phyloP scores from a whole-genome alignment of 2,797 vertebrate species.

The Enteromius thamalakanensis region DNA sequence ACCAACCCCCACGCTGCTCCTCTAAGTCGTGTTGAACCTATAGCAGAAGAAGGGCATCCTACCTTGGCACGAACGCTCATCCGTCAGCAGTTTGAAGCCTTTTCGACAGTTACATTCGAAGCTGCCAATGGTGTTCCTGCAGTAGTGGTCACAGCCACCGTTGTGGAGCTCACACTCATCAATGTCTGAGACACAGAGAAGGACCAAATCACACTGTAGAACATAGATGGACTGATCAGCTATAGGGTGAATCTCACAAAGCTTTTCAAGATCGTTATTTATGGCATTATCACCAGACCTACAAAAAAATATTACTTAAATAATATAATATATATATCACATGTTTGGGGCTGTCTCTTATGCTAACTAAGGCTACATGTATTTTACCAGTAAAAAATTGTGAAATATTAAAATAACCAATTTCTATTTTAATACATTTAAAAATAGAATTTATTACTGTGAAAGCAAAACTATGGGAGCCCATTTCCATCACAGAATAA shows the following conservation, averaged over 20 bases:
- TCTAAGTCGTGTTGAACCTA: neutral
- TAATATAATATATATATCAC: neutral
- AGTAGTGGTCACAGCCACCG: conserved; percentile 95
- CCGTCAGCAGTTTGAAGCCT: conserved; percentile 96
- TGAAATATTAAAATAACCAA: too few relatives aligned
- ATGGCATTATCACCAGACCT: neutral
- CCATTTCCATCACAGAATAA: too few relatives aligned
- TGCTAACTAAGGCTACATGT: neutral
- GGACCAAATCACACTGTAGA: conserved; percentile 33
- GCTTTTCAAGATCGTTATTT: neutral
- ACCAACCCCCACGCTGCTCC: conserved; percentile 25
- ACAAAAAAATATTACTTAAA: neutral
- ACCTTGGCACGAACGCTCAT: conserved; percentile 98
- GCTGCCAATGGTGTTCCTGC: conserved; percentile 96
- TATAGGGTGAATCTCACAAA: neutral
- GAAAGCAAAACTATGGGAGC: neutral
- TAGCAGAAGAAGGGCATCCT: conserved; percentile 59
- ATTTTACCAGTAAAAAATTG: too few relatives aligned
- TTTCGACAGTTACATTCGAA: conserved; percentile 97
- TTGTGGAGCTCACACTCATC: conserved; percentile 92
- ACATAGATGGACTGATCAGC: conserved; percentile 25
- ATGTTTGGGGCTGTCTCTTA: neutral
- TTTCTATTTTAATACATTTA: neutral
- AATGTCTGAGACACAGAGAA: conserved; percentile 82
- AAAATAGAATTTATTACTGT: neutral